Evolutionary conservation across 2,113 vertebrate genomes (phyloP), one percentile per base, ranked within the genome.

Genomic region (Hippocampus zosterae): DNA sequence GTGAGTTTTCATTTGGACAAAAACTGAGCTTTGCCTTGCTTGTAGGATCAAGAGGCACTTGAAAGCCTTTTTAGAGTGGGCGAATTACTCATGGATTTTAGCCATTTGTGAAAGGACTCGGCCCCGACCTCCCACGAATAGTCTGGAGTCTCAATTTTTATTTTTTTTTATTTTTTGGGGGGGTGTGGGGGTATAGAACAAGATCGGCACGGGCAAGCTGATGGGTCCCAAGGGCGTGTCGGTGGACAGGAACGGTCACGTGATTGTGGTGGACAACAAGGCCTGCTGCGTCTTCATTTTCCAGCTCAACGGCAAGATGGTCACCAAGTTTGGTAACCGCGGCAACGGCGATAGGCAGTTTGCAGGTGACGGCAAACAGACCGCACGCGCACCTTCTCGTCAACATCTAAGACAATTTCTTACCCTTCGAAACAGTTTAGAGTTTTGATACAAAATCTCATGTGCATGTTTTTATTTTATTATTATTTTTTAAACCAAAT

Each of bases 161-260:
- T 9, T 19, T 1, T 2, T 9, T 64, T 2, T 2, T 0, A 12
- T 59, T 42, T 3, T 76, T 65, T 81, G 1, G 33, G 5, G 5
- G 33, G 5, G n/a, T n/a, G n/a, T n/a, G 5, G 5, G 33, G 33
- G 33, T 6, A 37, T 16, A 99, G 97, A 92, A 91, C 69, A 99
- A 98, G 89, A 94, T 99, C 5, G 96, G 97, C 73, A 96, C 95
- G 0, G 97, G 97, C 79, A 99, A 98, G 85, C 91, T 99, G 80
- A 96, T 99, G 97, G 97, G 97, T 40, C 97, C 97, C 29, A 99
- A 99, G 87, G 97, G 97, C 2, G 95, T 99, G 69, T 95, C 96
- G 0, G 96, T 98, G 85, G 95, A 99, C 91, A 93, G 93, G 44
- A 98, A 98, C 0, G 96, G 96, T 23, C 96, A 99, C 91, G 91